Conservation (phyloP, 2,797 vertebrate species). For the Linurgus olivaceus region DNA sequence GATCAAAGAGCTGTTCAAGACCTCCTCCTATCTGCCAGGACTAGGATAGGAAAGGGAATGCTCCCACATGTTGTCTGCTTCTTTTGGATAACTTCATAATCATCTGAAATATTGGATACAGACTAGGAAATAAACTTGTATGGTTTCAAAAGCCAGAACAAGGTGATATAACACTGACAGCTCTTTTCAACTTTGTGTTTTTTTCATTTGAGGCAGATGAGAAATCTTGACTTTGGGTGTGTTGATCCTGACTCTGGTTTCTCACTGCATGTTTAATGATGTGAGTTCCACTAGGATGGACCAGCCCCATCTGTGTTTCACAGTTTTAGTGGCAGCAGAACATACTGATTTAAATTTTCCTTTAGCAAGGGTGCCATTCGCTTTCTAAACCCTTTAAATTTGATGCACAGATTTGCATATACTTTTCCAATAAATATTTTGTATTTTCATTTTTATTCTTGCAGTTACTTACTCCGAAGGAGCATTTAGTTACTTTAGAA, state of each 20-base stretch:
- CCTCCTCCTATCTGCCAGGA: not conserved
- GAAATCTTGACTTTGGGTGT: not conserved
- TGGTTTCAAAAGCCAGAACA: not conserved
- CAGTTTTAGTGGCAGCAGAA: not conserved
- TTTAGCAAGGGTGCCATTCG: not conserved
- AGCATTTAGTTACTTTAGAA: not conserved
- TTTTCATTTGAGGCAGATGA: not conserved
- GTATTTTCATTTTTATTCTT: not conserved
- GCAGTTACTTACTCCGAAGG: not conserved
- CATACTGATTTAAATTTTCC: not conserved
- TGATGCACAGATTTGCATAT: not conserved
- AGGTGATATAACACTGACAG: not conserved
- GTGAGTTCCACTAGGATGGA: not conserved
- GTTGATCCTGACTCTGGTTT: not conserved
- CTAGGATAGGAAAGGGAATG: not conserved
- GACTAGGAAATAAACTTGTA: not conserved
- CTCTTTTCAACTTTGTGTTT: not conserved
- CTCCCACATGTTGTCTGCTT: not conserved
- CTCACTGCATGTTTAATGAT: not conserved
- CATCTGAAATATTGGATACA: not conserved
- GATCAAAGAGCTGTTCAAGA: not conserved
- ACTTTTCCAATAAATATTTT: not conserved
- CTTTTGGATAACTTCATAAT: not conserved
- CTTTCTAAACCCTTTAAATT: not conserved
- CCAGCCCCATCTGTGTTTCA: not conserved